phyloP scores from a whole-genome alignment of 2,797 vertebrate species.

The Arrhamphus sclerolepis region DNA sequence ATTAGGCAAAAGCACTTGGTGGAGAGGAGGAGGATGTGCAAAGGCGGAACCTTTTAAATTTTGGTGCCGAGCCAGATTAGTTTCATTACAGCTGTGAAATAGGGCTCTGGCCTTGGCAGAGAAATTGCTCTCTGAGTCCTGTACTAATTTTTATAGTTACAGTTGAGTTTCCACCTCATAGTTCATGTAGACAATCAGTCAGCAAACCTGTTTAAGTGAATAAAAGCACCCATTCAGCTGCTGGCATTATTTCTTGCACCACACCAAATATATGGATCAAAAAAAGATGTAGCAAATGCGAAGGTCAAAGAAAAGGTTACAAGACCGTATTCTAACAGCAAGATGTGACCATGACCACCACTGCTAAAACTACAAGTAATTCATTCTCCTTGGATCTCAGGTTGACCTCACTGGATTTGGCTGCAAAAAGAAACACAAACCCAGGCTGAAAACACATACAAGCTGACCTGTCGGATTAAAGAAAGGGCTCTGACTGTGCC shows the following conservation, averaged over 20 bases:
- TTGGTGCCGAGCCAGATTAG: not conserved
- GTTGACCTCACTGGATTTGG: not conserved
- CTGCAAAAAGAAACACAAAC: not conserved
- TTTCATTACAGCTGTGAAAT: not conserved
- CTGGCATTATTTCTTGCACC: not conserved
- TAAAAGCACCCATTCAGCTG: not conserved
- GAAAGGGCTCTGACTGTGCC: not conserved
- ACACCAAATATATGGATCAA: not conserved
- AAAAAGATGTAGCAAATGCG: not conserved
- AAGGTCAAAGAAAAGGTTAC: not conserved
- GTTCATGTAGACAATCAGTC: slow-evolving; percentile 6
- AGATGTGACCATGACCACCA: not conserved
- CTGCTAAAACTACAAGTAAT: not conserved
- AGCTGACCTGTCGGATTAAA: slow-evolving; percentile 1
- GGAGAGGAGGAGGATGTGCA: not conserved
- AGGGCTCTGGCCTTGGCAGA: not conserved
- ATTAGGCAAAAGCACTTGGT: not conserved
- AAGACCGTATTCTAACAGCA: not conserved
- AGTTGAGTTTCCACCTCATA: slow-evolving; percentile 2
- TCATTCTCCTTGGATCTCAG: not conserved
- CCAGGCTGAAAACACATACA: not conserved
- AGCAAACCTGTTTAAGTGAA: not conserved
- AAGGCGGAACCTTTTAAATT: not conserved
- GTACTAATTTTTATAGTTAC: slow-evolving; percentile 1
- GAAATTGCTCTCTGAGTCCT: not conserved